Conservation (phyloP, 64 coral and sea anemone genomes). For the Stichodactyla mertensii region DNA sequence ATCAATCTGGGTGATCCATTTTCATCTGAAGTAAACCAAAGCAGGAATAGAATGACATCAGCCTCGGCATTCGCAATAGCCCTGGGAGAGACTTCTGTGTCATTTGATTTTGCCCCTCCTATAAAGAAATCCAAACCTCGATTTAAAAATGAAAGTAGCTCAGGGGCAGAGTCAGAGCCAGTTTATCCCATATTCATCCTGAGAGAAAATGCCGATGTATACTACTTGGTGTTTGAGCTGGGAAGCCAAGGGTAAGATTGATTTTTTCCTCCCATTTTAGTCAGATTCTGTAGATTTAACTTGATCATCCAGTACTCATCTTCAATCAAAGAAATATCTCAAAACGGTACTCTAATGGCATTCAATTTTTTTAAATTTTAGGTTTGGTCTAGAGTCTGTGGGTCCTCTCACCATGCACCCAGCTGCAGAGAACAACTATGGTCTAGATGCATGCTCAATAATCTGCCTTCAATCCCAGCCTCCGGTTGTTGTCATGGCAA, state of each 20-base stretch:
- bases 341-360: no score
- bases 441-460: conserved; percentile 79
- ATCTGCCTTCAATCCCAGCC: conserved; percentile 74
- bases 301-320: not conserved
- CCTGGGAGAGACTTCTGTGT: conserved; percentile 73
- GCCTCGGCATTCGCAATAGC: conserved; percentile 81
- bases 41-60: conserved; percentile 59
- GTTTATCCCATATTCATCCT: conserved; percentile 80
- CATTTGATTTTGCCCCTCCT: conserved; percentile 91
- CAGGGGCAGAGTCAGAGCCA: conserved; percentile 18
- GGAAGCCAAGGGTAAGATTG: conserved; percentile 44
- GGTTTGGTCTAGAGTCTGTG: conserved; percentile 19
- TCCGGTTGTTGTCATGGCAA: conserved; percentile 87
- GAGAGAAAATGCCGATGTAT: conserved; percentile 94
- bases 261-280: not conserved
- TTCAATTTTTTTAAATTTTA: not conserved
- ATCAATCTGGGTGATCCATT: conserved; percentile 62
- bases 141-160: conserved; percentile 1
- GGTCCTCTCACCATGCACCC: conserved; percentile 78
- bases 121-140: not conserved
- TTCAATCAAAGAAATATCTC: no score
- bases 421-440: conserved; percentile 91
- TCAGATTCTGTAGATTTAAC: not conserved
- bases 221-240: conserved; percentile 69
- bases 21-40: conserved; percentile 59